Evolutionary conservation across 2,113 vertebrate species (phyloP).

Genomic region (Arothron firmamentum): DNA sequence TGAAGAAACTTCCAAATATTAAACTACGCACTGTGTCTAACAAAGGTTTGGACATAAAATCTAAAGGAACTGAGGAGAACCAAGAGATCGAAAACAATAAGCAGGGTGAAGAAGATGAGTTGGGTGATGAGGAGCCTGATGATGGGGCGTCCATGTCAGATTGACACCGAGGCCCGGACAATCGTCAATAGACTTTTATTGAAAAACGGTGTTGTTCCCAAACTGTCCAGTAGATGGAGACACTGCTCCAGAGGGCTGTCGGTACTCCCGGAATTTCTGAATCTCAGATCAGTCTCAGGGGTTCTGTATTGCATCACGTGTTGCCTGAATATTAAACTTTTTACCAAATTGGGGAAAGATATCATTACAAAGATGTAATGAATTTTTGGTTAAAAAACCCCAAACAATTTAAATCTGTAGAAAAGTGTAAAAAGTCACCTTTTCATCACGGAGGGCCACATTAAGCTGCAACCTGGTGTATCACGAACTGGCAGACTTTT

Average conservation of each 20-base stretch:
- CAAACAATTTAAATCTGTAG: conserved; percentile 26
- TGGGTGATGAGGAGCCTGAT: conserved; percentile 33
- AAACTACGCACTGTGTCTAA: conserved; percentile 86
- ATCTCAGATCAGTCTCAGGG: conserved; percentile 26
- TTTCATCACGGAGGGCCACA: conserved; percentile 6
- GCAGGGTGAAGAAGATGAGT: conserved; percentile 9
- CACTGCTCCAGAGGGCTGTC: neutral
- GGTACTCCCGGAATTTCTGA: neutral
- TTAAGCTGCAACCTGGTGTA: conserved; percentile 25
- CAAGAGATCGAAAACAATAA: conserved; percentile 10
- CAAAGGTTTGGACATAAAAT: conserved; percentile 59
- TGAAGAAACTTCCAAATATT: conserved; percentile 92
- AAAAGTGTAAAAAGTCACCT: conserved; percentile 39
- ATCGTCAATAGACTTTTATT: neutral
- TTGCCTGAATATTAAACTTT: conserved; percentile 17
- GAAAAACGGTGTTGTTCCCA: conserved; percentile 12
- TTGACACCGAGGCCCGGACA: conserved; percentile 18
- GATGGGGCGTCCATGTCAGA: conserved; percentile 32
- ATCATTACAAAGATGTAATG: neutral
- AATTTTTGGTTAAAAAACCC: too few relatives aligned
- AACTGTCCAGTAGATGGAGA: conserved; percentile 33
- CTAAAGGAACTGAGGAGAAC: conserved; percentile 42
- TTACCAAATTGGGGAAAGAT: conserved; percentile 32
- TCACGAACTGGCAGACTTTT: conserved; percentile 10
- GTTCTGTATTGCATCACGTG: conserved; percentile 41